Evolutionary conservation across 2,797 vertebrate genomes (phyloP), one percentile per base, ranked within the genome.

Genomic region (Strix occidentalis): DNA sequence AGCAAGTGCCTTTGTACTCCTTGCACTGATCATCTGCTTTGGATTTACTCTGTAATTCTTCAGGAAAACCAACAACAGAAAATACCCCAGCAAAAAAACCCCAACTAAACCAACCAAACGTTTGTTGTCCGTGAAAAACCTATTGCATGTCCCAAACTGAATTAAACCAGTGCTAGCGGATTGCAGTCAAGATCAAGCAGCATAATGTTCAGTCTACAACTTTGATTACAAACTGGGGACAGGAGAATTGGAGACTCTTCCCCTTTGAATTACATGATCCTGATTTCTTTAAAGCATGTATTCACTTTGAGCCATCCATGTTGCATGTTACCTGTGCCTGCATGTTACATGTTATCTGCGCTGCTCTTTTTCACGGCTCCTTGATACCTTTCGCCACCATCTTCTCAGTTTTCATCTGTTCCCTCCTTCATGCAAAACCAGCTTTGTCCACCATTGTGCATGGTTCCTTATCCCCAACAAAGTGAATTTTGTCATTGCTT

Each of bases 21-120:
- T 45, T 51, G 11, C 63, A 24, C 37, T 29, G 4, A 79, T 39
- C 39, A 83, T 28, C 56, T 79, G 31, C 56, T 91, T 53, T 77
- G 28, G 31, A 80, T 80, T 83, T 85, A 83, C 5, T 3, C 7
- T 11, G 21, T 50, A 80, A 70, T 37, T 87, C 37, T 33, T 69
- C 20, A 50, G 28, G 46, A 48, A 78, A 87, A 87, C 0, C 5
- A 94, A 10, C 19, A 77, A 37, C 10, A 75, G 66, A 86, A 63
- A 48, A 13, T 8, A 65, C 5, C 7, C 25, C 6, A 66, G n/a
- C 0, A 6, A 28, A 58, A 21, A 19, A 4, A 0, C 5, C 13
- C 45, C 31, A 72, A 17, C 21, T 28, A 43, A 16, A 24, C 6
- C 11, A 64, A 5, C 28, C 15, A 23, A 63, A 68, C 11, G 12